Evolutionary conservation across 2,888 invertebrate genomes (phyloP), one percentile per base, ranked within the genome.

Genomic region (Drosophila sordidula): DNA sequence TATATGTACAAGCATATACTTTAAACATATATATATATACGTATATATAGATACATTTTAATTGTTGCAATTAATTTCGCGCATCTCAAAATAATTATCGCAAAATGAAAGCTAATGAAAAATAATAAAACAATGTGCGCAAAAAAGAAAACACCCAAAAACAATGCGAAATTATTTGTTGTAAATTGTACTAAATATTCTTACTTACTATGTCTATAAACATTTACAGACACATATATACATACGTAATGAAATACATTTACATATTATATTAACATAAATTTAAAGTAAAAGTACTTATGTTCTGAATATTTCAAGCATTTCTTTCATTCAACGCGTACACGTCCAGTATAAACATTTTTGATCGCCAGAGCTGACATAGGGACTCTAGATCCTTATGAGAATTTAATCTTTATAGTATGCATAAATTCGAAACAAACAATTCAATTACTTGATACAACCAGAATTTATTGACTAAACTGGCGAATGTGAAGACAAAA

Each of bases 21-120:
- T 29, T 65, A 69, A 64, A 68, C 56, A 67, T 55, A 39, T 63
- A 63, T 65, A 47, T 64, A 32, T 39, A 59, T 49, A 58, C 49
- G 54, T 63, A 65, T 63, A 52, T 58, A 59, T 64, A 54, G 49
- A 54, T 68, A 70, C 58, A 62, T 67, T 64, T 70, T 67, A 81
- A 75, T 78, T 76, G 75, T 83, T 87, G 74, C 76, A 78, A 71
- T 78, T 76, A 66, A 83, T 80, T 87, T 86, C 70, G 78, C 78
- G 68, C 68, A 70, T 70, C 76, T 68, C 64, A 65, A 72, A 68
- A 39, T 56, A 54, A 59, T 65, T 81, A 58, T 78, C 70, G 70
- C 62, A 62, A 65, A 70, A 56, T 39, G 16, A 29, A 55, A 63
- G 22, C 36, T 22, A 50, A 62, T 41, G 50, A 49, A 29, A 41